A percentile compares a stretch with the other conserved stretches of the same genome.
These are phyloP conservation scores for Paracanthobrama guichenoti DNA, from an alignment of 2,113 vertebrate species.

Conservation along the genomic window DNA sequence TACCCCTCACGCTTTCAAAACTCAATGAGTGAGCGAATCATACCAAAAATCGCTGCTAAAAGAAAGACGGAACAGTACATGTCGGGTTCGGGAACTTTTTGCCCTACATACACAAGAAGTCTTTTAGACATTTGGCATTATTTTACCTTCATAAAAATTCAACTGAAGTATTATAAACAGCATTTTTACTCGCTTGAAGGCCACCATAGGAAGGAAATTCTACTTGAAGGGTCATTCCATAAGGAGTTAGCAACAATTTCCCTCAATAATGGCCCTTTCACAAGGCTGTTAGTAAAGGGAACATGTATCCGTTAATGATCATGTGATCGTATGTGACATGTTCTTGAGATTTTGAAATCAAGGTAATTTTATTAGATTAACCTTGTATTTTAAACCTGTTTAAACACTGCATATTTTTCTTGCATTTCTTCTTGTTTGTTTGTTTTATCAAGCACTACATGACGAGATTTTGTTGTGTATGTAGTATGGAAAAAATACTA, in stretches of 20 bases:
- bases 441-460: neutral
- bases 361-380: neutral
- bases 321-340: neutral
- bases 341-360: neutral
- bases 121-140: too few species aligned
- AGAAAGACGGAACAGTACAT: too few species aligned
- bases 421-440: neutral
- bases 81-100: too few species aligned
- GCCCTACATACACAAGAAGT: too few species aligned
- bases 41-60: too few species aligned
- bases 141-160: neutral
- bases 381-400: neutral
- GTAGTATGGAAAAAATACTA: too few species aligned
- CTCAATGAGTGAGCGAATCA: too few species aligned
- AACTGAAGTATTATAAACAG: neutral
- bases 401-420: neutral
- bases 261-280: neutral
- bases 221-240: neutral
- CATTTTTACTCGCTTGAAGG: neutral
- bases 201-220: neutral
- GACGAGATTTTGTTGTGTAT: neutral
- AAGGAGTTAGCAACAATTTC: neutral
- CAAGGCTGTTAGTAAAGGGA: neutral
- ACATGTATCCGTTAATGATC: neutral
- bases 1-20: too few species aligned